Evolutionary conservation across 1,140 invertebrate genomes (phyloP), one percentile per base, ranked within the genome.

Genomic region (Octopus sinensis): DNA sequence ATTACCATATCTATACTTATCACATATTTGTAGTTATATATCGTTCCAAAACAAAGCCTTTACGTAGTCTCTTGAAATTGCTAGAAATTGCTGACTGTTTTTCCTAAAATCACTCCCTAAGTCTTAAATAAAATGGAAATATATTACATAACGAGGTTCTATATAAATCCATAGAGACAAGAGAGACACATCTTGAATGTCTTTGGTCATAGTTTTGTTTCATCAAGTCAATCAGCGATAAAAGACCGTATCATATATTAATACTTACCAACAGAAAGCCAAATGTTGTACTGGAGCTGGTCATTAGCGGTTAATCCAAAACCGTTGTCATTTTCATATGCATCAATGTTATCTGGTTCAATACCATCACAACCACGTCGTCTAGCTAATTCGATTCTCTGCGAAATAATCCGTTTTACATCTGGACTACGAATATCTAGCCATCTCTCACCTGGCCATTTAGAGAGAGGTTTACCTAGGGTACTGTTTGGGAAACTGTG

Each of bases 321-420:
- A 4, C 83, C 84, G 54, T 84, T 84, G n/a, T 83, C 53, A 71
- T 84, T 85, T 4, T 77, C 53, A 54, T 85, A 84, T 9, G 83
- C 83, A 54, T 87, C 86, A 0, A 87, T 84, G 76, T 87, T 87
- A 78, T 87, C 86, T 17, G 86, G 86, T 79, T 87, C 86, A 17
- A 87, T 84, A 3, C 83, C 86, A 53, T 87, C 86, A 83, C 86
- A 87, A 17, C 82, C 81, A 6, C 83, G 83, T 30, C 52, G 56
- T 62, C 71, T 53, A 56, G 86, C 86, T 71, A 83, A 81, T 76
- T 85, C 83, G 56, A 87, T 80, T 3, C 86, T 81, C 6, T 51
- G 51, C 23, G 6, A 10, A 82, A 86, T 86, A 53, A 86, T 84
- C 0, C 53, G 12, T 54, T 76, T 82, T 5, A 86, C 83, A 7